These are phyloP conservation scores for Caracal caracal DNA, from an alignment of 2,113 vertebrate species.

Conservation along the genomic window DNA sequence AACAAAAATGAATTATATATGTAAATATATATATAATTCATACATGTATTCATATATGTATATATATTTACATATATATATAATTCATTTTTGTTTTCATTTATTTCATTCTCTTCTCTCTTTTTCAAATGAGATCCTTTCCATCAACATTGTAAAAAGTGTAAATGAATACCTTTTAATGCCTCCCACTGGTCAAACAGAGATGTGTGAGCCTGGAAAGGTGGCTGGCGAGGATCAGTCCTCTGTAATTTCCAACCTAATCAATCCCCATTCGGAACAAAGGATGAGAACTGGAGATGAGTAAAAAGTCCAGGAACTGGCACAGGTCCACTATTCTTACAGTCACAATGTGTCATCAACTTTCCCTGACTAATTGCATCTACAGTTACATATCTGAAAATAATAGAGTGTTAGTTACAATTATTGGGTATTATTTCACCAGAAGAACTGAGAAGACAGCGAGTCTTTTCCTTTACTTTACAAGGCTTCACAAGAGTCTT, in stretches of 20 bases:
- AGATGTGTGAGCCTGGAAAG: not conserved
- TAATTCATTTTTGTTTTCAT: not conserved
- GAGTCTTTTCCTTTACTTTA: not conserved
- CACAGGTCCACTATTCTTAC: not conserved
- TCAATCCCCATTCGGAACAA: not conserved
- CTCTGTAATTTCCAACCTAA: not conserved
- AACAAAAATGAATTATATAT: too few relatives aligned
- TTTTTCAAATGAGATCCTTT: not conserved
- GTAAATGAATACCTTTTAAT: not conserved
- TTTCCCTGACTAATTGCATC: not conserved
- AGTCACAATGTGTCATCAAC: not conserved
- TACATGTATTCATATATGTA: too few relatives aligned
- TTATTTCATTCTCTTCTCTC: not conserved
- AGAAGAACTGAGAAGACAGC: conserved; percentile 15
- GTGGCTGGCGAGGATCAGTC: not conserved
- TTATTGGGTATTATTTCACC: not conserved
- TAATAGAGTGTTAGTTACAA: not conserved
- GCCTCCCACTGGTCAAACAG: not conserved
- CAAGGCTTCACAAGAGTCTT: not conserved
- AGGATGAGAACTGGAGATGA: not conserved
- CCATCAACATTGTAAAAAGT: not conserved
- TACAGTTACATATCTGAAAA: conserved; percentile 12
- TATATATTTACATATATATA: not conserved
- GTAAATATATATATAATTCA: too few relatives aligned
- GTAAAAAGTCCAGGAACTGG: not conserved